These are phyloP conservation scores for Tetragonula carbonaria DNA, from an alignment of 2,888 invertebrate genomes.

Conservation along the genomic window DNA sequence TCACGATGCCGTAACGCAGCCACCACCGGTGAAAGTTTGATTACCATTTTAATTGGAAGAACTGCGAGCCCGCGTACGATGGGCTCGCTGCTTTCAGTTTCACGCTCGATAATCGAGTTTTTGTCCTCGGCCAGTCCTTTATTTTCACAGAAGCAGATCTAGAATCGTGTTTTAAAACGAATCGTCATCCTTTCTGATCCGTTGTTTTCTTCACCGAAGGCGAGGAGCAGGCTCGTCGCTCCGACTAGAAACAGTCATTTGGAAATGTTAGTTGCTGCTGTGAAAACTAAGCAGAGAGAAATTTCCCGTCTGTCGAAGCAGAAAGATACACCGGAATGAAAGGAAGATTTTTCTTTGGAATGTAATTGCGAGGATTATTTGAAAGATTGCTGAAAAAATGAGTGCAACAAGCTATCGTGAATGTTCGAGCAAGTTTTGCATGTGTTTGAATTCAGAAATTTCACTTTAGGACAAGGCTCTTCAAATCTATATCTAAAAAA, in stretches of 20 bases:
- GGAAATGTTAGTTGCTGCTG: no score
- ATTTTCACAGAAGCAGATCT: conserved; percentile 4
- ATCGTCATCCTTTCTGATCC: not conserved
- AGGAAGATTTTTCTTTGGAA: no score
- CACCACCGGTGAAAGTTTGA: not conserved
- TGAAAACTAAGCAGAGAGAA: no score
- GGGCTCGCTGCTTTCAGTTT: not conserved
- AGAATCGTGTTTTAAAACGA: not conserved
- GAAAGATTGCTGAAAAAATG: no score
- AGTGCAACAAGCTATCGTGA: no score
- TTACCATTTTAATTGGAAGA: conserved; percentile 10
- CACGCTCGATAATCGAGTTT: not conserved
- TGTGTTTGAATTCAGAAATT: no score
- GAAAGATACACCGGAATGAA: no score
- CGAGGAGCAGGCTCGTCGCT: not conserved
- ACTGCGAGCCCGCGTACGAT: not conserved
- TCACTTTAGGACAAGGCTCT: no score
- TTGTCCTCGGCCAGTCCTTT: not conserved
- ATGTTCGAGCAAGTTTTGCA: no score
- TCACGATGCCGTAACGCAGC: not conserved
- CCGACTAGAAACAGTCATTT: not conserved
- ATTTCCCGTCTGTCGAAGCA: no score
- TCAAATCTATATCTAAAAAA: no score
- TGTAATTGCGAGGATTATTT: no score
- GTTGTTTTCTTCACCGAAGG: not conserved